Base-by-base conservation (phyloP, 2,113 vertebrate species). In the Cheilinus undulatus region DNA sequence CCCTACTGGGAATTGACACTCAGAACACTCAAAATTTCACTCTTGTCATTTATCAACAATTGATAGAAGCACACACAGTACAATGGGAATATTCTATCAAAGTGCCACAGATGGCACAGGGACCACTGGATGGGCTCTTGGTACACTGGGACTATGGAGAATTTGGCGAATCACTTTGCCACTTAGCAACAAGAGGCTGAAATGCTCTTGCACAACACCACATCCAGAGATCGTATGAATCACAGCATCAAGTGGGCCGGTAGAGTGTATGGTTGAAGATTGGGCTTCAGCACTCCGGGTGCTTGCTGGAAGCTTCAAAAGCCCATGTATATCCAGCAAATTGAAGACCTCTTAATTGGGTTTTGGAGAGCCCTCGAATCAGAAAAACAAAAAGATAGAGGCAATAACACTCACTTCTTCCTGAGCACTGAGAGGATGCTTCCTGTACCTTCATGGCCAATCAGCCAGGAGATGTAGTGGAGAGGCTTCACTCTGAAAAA, bases 381-480 rank as follows among this genome's bases (percentile, higher is more conserved):
- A 60, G 36, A 77, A 85, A 81, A 76, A 69, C 34, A 89, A 84
- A 88, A 53, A 82, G 64, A 79, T 69, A 69, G 38, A 82, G 42
- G 32, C 76, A 83, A 73, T 64, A 76, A 71, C 60, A 96, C 96
- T 91, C 94, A 97, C 97, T 95, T 98, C 90, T 96, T 97, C 74
- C 97, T 95, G 81, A 99, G 95, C 73, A 95, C 90, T 27, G 97
- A 98, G 81, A 99, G 96, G 89, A 99, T 95, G 78, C 97, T 98
- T 88, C 97, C 97, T 92, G 95, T 95, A 80, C 97, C 97, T 94
- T 99, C 97, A 57, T 99, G 97, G 89, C 97, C 97, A 88, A 99
- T 96, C 90, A 99, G 89, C 96, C 97, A 99, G 19, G 97, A 97
- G 83, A 99, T 96, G 84, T 98, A 99, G 91, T 98, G 96, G 87